A percentile compares a stretch with the other conserved stretches of the same genome.
Evolutionary conservation across 2,113 vertebrate genomes (phyloP).

Genomic region (Myotis yumanensis): DNA sequence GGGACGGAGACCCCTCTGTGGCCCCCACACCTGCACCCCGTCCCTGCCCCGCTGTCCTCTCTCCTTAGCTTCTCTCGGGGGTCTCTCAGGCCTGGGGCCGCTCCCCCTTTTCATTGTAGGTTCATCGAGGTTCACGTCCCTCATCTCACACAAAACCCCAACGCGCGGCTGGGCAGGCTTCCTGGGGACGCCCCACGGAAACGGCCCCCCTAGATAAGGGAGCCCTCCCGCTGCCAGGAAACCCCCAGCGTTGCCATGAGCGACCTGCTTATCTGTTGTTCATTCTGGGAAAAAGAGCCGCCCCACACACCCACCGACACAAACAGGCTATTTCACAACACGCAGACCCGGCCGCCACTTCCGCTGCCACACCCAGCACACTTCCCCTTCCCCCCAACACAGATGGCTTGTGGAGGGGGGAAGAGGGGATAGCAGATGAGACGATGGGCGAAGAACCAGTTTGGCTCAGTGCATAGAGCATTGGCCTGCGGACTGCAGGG

Average conservation of each 20-base stretch:
- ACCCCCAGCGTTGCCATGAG: neutral
- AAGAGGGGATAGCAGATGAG: neutral
- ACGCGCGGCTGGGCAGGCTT: neutral
- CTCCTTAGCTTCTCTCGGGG: neutral
- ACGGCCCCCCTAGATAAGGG: neutral
- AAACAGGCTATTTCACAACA: neutral
- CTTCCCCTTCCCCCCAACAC: neutral
- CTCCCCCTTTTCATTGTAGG: too few relatives aligned
- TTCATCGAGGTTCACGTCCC: neutral
- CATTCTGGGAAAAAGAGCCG: neutral
- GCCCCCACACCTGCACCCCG: neutral
- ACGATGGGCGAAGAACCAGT: neutral
- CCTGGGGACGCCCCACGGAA: neutral
- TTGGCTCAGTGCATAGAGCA: too few relatives aligned
- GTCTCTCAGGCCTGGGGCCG: neutral
- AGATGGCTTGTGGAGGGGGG: neutral
- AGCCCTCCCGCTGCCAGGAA: neutral
- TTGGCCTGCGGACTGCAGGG: too few relatives aligned
- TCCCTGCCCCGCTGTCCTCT: neutral
- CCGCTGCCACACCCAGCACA: slow-evolving; percentile 15
- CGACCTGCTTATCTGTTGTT: neutral
- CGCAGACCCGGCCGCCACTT: neutral
- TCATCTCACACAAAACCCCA: neutral
- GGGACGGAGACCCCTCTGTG: too few relatives aligned
- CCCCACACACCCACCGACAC: neutral